Evolutionary conservation across 2,113 vertebrate species (phyloP), one percentile per base, ranked within the genome.

Genomic region (Sterrhoptilus dennistouni): DNA sequence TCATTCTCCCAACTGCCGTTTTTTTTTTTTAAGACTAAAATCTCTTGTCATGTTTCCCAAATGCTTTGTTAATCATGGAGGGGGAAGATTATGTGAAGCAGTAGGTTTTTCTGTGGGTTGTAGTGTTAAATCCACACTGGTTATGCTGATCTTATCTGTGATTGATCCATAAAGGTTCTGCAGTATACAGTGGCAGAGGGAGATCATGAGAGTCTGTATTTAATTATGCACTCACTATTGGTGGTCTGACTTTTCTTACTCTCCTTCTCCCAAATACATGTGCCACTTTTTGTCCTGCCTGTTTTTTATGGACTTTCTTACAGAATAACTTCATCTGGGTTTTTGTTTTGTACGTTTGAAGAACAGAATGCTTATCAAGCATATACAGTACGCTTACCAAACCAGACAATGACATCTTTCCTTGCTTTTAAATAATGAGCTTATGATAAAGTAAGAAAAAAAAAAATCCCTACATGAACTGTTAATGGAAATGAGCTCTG

Each of bases 271-370:
- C 22, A 72, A 52, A 38, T 27, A 40, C 11, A 11, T 2, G 3
- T 13, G 31, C 15, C 12, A 25, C 16, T 42, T 81, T 66, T 14
- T 61, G n/a, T 19, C 31, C 19, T 70, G 18, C 17, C 29, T 83
- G 1, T 20, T 83, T 80, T 89, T 59, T 27, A n/a, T 27, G 14
- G 72, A 40, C 38, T 70, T 69, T 77, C 54, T 56, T 17, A 24
- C 5, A 25, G 27, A 25, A 14, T 54, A 33, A 10, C 9, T 81
- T 83, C 2, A 60, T 81, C 19, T 0, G 0, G 0, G 2, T 47
- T 82, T 90, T 72, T 72, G 14, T 9, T 91, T 35, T 61, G 33
- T 72, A 35, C 86, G 5, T 45, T 81, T 72, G 52, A 77, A 80
- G 36, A 81, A 33, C 22, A 82, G 36, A 16, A 23, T 54, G 27